Base-by-base conservation (phyloP, 2,888 invertebrate genomes). In the Nemotelus nigrinus region DNA sequence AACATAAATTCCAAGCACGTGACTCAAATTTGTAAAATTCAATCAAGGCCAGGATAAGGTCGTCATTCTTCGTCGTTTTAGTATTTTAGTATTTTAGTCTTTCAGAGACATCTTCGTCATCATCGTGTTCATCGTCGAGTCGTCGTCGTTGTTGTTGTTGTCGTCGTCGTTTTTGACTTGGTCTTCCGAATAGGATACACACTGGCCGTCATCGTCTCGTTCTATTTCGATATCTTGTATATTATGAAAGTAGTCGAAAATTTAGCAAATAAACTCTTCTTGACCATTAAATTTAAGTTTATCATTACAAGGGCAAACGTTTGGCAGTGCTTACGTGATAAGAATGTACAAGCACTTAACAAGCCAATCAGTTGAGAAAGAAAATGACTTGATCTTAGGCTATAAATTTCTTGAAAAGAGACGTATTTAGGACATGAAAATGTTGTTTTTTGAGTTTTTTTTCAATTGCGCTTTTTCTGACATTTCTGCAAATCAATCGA, bases 21-120 rank as follows among this genome's bases (percentile, higher is more conserved):
- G 76, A 76, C 76, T 76, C 76, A 76, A 76, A 76, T 76, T 76
- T 76, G 76, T 65, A 76, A 76, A 65, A 76, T 76, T 76, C 76
- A 76, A 76, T 76, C 76, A 65, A 76, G 64, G 76, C 76, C 63
- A 74, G 41, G 74, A 74, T 60, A 48, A 63, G 39, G 39, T 60
- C 60, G 60, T 74, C 74, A 74, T 63, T 74, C 74, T 74, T 74
- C 63, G 60, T 70, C 70, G 25, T 70, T 67, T 70, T 67, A 10
- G 55, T 53, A 53, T 55, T 70, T 70, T 53, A 68, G 7, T 8
- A 63, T 6, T 41, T 41, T 63, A 25, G 25, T 25, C 25, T 25
- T 25, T 25, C 25, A 25, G 25, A 25, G 25, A 25, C 25, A 25
- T 25, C 25, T 25, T 25, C 25, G 25, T 25, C 25, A 25, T 25